These are phyloP conservation scores for Anabacerthia variegaticeps DNA, from an alignment of 2,797 vertebrate species.

Conservation along the genomic window DNA sequence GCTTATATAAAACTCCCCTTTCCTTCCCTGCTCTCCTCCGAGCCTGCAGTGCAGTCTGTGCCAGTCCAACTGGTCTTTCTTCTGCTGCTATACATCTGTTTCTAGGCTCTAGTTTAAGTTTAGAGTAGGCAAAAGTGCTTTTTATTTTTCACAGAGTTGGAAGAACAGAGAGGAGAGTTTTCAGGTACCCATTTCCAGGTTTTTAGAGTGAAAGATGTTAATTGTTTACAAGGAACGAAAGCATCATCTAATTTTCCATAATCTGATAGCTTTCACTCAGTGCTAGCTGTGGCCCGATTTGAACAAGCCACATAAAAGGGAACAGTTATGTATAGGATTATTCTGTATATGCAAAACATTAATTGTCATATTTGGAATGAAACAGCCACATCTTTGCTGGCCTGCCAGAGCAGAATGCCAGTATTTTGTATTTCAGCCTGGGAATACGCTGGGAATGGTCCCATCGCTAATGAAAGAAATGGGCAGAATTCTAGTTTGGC, in stretches of 20 bases:
- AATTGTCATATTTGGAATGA: neutral
- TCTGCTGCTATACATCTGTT: neutral
- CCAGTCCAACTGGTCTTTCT: neutral
- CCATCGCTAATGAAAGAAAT: conserved; percentile 8
- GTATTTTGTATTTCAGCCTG: conserved; percentile 36
- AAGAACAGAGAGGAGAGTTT: neutral
- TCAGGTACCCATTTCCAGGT: neutral
- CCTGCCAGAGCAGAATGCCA: neutral
- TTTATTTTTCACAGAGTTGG: neutral
- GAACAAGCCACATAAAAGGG: neutral
- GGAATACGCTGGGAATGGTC: neutral
- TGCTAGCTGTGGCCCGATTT: neutral
- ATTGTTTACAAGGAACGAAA: neutral
- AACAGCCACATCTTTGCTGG: conserved; percentile 9
- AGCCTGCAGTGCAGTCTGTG: neutral
- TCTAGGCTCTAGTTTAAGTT: neutral
- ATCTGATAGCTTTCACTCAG: neutral
- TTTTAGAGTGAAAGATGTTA: neutral
- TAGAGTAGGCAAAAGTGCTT: neutral
- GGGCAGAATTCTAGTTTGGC: conserved; percentile 24
- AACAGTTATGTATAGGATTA: neutral
- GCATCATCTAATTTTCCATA: neutral
- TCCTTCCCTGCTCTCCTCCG: neutral
- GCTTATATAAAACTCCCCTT: neutral
- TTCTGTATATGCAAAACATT: neutral